Evolutionary conservation across 2,113 vertebrate species (phyloP), one percentile per base, ranked within the genome.

Genomic region (Rhinogobius similis): DNA sequence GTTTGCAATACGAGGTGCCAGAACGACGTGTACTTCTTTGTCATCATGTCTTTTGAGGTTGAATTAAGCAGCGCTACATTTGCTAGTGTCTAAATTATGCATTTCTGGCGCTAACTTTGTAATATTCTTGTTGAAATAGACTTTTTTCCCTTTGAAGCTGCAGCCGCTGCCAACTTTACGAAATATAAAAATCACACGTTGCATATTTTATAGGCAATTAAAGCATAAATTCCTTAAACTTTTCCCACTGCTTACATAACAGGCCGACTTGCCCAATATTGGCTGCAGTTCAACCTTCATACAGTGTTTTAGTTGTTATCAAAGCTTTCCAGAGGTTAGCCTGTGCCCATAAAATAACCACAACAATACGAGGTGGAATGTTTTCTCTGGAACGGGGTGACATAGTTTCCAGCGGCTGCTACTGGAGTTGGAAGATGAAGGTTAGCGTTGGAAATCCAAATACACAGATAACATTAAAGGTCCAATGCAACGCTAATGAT

Each of bases 341-440:
- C 14, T 52, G 29, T 1, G 24, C 26, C 41, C 67, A 70, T 73
- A 83, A 80, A 84, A 85, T 62, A 80, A 70, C 68, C 72, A 85
- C 74, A 82, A 89, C 84, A 86, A 89, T 86, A 71, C 73, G 65
- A 65, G 65, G 12, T 64, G 84, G 79, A 87, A 86, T 88, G 83
- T 87, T 91, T 83, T 81, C 43, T 41, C 79, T 90, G 91, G 91
- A 93, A 88, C 82, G 75, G 67, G 65, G 65, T 7, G 65, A 27
- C 62, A 86, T 84, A 70, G 71, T 91, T 92, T 90, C 87, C 87
- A 75, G 70, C 23, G 23, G 74, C 73, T 78, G 69, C 78, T 68
- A 55, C 72, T 16, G 64, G 62, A 56, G 14, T 46, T 46, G 55
- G n/a, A 61, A 38, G 13, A 36, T 16, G 29, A 43, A 62, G 74